Conservation (phyloP, 2,113 vertebrate genomes). For the Otolemur garnettii region DNA sequence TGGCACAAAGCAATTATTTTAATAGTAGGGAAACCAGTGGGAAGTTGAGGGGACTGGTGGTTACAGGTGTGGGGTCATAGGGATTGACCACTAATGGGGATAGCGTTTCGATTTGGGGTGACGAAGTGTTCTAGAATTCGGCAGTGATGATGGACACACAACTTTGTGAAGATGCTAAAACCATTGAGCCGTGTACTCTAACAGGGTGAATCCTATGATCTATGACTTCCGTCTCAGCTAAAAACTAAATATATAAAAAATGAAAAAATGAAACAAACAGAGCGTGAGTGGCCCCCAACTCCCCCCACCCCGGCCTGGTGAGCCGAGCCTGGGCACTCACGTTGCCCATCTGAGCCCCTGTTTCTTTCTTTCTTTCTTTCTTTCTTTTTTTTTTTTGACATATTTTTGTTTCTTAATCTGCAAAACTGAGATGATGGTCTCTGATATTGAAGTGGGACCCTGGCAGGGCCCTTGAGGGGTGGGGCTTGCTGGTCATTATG, state of each 20-base stretch:
- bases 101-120: not conserved
- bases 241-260: not conserved
- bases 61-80: rapidly evolving
- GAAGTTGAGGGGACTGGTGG: not conserved
- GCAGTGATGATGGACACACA: rapidly evolving
- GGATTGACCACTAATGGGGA: rapidly evolving
- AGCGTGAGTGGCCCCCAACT: rapidly evolving
- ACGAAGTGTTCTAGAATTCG: not conserved
- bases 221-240: not conserved
- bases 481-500: not conserved
- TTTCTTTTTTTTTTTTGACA: no score
- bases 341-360: not conserved
- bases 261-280: no score
- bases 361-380: not conserved
- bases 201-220: not conserved
- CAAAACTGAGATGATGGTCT: not conserved
- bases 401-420: not conserved
- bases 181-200: not conserved
- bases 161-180: rapidly evolving
- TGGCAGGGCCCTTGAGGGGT: not conserved
- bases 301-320: not conserved
- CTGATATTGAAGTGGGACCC: not conserved
- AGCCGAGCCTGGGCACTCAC: rapidly evolving
- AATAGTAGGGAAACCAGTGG: rapidly evolving
- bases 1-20: no score